phyloP scores from a whole-genome alignment of 2,113 vertebrate genomes.

The Eurypyga helias region DNA sequence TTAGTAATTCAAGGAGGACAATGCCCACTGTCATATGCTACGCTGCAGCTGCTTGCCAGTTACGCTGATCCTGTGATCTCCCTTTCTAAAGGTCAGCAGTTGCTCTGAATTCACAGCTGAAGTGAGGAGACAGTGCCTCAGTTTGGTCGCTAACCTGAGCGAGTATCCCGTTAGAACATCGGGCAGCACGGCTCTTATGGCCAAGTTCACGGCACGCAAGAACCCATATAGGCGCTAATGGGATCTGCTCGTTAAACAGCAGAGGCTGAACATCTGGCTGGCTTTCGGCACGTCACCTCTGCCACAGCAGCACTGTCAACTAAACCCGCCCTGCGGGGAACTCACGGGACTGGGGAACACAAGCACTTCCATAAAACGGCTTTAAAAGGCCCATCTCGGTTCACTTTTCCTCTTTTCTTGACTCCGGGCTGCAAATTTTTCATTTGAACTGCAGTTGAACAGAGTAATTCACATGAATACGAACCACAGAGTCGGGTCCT shows the following conservation, averaged over 20 bases:
- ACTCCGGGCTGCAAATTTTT: background rate
- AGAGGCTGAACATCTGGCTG: background rate
- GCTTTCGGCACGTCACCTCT: background rate
- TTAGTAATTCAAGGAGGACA: conserved; percentile 43
- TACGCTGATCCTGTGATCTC: conserved; percentile 50
- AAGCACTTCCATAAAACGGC: fast-evolving
- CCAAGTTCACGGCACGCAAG: background rate
- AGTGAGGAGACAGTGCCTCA: background rate
- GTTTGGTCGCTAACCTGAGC: background rate
- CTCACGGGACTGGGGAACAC: fast-evolving
- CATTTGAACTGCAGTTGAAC: background rate
- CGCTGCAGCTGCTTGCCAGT: conserved; percentile 59
- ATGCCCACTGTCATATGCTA: conserved; percentile 51
- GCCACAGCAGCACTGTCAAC: background rate
- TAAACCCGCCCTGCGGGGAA: fast-evolving
- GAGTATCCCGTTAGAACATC: background rate
- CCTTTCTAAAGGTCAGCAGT: conserved; percentile 50
- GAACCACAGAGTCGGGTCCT: background rate
- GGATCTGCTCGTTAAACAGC: background rate
- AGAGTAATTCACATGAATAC: background rate
- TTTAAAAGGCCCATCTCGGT: background rate
- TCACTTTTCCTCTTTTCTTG: background rate
- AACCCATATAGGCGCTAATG: fast-evolving
- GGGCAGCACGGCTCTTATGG: background rate
- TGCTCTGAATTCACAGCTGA: conserved; percentile 31